Evolutionary conservation across 2,888 invertebrate genomes (phyloP), one percentile per base, ranked within the genome.

Genomic region (Calameuta idolon): DNA sequence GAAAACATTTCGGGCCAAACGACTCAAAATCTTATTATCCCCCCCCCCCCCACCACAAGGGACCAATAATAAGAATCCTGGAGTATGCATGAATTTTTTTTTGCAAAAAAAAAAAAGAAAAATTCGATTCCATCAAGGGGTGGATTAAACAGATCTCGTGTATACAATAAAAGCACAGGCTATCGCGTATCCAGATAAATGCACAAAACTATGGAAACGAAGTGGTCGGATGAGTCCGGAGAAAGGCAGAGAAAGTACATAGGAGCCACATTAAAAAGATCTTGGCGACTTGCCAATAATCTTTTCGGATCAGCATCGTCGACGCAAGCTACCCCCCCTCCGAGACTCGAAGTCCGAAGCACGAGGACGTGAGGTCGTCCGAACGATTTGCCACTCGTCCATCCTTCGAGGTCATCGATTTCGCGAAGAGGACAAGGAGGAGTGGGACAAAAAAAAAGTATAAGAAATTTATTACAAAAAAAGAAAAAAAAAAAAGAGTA

Each of bases 231-330:
- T 80, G 81, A 83, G 81, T 79, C 80, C 69, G 80, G 81, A 79
- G 79, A 79, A 80, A 81, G 77, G 81, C 73, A 75, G 79, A 81
- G 82, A 76, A 15, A 12, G 37, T 37, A 79, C 77, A 79, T 77
- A 73, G 76, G 75, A 77, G 80, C 81, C 81, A 83, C 83, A 83
- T 83, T 82, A 83, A 81, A 81, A 77, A 74, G 79, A 75, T 80
- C 74, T 81, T 86, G 86, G 86, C 84, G 82, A 81, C 77, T 76
- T 81, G 83, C 83, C 86, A 86, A 85, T 84, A 85, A 86, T 85
- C 83, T 86, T 76, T 82, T 84, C 77, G 83, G 80, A 85, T 86
- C 84, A 83, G 80, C 81, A 84, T 73, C 80, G 82, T 80, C 80
- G 71, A 78, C 76, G 78, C 30, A 55, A 73, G 69, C 71, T 74